Evolutionary conservation across 1,140 invertebrate genomes (phyloP).

Genomic region (Fopius arisanus): DNA sequence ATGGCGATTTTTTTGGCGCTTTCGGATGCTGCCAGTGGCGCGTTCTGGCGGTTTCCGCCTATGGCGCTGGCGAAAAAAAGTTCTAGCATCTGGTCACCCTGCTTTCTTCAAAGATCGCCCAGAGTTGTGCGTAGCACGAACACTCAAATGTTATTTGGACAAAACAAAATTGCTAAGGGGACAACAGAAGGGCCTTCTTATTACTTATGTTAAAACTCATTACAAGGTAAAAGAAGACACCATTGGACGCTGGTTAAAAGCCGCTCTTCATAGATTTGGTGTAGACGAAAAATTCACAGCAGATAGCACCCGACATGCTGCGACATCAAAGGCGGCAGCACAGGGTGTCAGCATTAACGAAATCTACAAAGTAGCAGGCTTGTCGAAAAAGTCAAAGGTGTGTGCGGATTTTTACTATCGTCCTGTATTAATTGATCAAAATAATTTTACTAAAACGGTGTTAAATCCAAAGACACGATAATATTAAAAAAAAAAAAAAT

Average conservation of each 20-base stretch:
- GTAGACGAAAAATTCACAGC: constrained; percentile 32
- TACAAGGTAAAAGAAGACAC: constrained; percentile 24
- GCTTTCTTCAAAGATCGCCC: background rate
- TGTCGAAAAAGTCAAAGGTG: background rate
- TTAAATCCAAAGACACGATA: background rate
- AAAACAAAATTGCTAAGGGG: background rate
- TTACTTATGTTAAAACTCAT: constrained; percentile 32
- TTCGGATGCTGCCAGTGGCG: too few species aligned
- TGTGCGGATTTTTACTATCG: background rate
- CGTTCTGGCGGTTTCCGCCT: too few species aligned
- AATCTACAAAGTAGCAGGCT: background rate
- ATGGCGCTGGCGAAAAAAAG: too few species aligned
- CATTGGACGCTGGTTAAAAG: constrained; percentile 33
- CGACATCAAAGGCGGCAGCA: background rate
- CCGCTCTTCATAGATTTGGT: constrained; percentile 11
- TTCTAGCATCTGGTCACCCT: background rate
- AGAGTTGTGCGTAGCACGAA: background rate
- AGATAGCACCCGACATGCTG: constrained; percentile 8
- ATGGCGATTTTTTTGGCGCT: too few species aligned
- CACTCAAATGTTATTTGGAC: background rate
- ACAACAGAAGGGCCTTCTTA: background rate
- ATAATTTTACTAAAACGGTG: background rate
- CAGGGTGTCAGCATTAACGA: background rate
- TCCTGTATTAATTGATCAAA: background rate
- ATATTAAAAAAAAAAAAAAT: background rate